Conservation (phyloP, 1,140 invertebrate genomes). For the Harpegnathos saltator region DNA sequence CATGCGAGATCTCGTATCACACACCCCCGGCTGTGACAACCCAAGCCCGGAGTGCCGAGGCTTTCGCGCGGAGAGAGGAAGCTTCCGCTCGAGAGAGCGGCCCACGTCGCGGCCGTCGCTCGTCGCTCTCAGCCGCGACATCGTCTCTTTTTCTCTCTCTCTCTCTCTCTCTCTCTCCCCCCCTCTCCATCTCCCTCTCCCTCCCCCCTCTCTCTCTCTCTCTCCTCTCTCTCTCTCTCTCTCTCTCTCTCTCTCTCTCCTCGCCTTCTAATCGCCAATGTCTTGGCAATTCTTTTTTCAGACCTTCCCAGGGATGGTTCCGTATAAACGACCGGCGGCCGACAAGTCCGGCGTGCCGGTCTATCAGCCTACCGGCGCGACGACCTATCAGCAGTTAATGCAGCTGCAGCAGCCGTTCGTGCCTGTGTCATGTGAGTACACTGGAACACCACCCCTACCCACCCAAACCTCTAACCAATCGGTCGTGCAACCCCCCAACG, state of each 20-base stretch:
- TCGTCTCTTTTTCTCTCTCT: too few species aligned
- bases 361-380: conserved; percentile 94
- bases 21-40: conserved; percentile 5
- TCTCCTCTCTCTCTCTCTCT: too few species aligned
- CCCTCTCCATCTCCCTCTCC: too few species aligned
- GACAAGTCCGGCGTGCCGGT: conserved; percentile 98
- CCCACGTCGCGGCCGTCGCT: background rate
- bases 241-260: too few species aligned
- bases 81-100: conserved; percentile 49
- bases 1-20: too few species aligned
- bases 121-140: too few species aligned
- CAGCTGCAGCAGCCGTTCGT: conserved; percentile 97
- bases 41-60: conserved; percentile 60
- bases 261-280: conserved; percentile 51
- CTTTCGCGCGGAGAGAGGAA: conserved; percentile 43
- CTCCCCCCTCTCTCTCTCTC: too few species aligned
- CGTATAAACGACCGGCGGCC: conserved; percentile 96
- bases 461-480: conserved; percentile 86
- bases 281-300: conserved; percentile 84
- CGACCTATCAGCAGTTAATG: conserved; percentile 98
- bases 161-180: too few species aligned
- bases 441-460: conserved; percentile 89
- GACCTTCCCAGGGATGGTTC: conserved; percentile 97
- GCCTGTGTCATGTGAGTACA: conserved; percentile 97
- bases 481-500: conserved; percentile 79